These are phyloP conservation scores for Armadillidium nasatum DNA, from an alignment of 1,140 invertebrate genomes.

Conservation along the genomic window DNA sequence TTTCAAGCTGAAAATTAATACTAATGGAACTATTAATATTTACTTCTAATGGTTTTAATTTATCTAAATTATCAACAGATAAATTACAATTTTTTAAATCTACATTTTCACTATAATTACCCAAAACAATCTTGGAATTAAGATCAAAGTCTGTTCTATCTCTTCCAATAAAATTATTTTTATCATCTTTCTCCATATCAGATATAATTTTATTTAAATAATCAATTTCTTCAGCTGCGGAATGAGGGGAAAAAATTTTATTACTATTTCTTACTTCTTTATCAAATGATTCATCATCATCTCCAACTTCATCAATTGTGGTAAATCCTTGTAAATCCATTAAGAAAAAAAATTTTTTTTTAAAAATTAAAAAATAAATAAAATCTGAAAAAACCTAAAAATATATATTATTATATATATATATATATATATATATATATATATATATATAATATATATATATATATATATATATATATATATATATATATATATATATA, in stretches of 20 bases:
- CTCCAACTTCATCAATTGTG: conserved; percentile 3
- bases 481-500: no score
- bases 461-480: no score
- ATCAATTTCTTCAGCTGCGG: neutral
- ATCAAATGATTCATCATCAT: neutral
- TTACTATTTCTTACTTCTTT: conserved; percentile 6
- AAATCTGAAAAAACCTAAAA: no score
- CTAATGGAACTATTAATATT: neutral
- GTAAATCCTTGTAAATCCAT: conserved; percentile 1
- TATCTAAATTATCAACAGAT: no score
- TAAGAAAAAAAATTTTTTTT: neutral
- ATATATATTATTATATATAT: no score
- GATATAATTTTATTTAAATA: neutral
- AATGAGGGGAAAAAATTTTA: neutral
- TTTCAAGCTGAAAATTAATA: neutral
- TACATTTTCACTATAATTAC: no score
- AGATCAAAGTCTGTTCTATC: neutral
- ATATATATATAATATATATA: no score
- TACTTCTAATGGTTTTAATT: no score
- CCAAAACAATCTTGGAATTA: neutral
- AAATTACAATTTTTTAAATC: no score
- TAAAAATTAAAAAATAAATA: no score
- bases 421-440: no score
- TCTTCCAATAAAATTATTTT: neutral
- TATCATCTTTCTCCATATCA: neutral